phyloP scores from a whole-genome alignment of 1,140 invertebrate species.

The Amphibalanus amphitrite region DNA sequence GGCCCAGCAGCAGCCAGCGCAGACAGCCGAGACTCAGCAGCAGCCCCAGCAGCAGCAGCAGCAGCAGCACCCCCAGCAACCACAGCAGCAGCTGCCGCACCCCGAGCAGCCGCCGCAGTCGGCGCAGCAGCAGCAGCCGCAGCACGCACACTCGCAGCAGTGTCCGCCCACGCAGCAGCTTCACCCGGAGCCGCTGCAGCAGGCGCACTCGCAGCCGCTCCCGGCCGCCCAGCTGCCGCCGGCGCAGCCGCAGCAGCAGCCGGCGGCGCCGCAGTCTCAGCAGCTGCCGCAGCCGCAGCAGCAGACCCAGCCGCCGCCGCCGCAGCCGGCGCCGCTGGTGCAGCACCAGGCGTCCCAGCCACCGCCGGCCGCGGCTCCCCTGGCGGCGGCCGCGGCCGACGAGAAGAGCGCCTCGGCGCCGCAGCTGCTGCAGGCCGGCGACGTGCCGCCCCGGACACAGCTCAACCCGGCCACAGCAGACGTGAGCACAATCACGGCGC shows the following conservation, averaged over 20 bases:
- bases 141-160: constrained; percentile 14
- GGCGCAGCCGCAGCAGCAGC: constrained; percentile 11
- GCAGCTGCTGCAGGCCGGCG: not conserved
- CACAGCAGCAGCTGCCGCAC: constrained; percentile 19
- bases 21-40: too few relatives aligned
- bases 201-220: constrained; percentile 12
- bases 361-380: not conserved
- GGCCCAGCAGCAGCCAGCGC: constrained; percentile 12
- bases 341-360: constrained; percentile 23
- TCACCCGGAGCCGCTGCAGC: constrained; percentile 9
- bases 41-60: constrained; percentile 11
- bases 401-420: not conserved
- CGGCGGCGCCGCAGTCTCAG: constrained; percentile 26
- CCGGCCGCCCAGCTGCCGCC: constrained; percentile 26
- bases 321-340: constrained; percentile 30
- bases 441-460: not conserved
- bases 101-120: constrained; percentile 17
- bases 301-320: constrained; percentile 27
- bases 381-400: not conserved
- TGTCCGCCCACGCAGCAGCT: constrained; percentile 11
- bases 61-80: constrained; percentile 15
- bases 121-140: constrained; percentile 15
- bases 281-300: constrained; percentile 27
- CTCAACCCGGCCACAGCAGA: too few relatives aligned
- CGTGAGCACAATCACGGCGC: too few relatives aligned